These are phyloP conservation scores for Micromussa lordhowensis DNA, from an alignment of 92 coral and sea anemone species.

Conservation along the genomic window DNA sequence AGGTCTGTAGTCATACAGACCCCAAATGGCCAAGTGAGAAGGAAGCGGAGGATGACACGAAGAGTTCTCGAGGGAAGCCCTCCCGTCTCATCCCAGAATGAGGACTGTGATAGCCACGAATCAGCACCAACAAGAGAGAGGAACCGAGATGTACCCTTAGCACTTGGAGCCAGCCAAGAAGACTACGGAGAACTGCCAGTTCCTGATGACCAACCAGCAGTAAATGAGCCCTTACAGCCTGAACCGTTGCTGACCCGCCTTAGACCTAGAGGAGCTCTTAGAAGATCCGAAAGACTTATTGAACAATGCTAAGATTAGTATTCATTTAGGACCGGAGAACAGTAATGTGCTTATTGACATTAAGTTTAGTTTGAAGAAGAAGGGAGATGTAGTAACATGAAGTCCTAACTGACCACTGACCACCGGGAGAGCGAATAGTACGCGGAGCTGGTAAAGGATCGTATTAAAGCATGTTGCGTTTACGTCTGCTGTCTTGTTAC, in stretches of 20 bases:
- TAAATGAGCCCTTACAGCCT: background rate
- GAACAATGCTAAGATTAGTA: slow-evolving; percentile 5
- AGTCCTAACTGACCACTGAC: background rate
- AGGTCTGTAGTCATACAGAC: slow-evolving; percentile 61
- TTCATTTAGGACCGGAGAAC: slow-evolving; percentile 7
- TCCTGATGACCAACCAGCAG: slow-evolving; percentile 2
- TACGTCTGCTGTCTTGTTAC: too few species aligned
- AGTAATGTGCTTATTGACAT: background rate
- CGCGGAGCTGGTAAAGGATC: background rate
- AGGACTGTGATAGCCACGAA: background rate
- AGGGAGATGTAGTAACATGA: background rate
- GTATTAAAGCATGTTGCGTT: too few species aligned
- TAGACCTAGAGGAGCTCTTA: background rate
- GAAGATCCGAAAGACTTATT: background rate
- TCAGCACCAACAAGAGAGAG: background rate
- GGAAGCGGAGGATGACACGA: slow-evolving; percentile 55
- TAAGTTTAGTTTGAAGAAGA: slow-evolving; percentile 5
- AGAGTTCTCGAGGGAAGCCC: background rate
- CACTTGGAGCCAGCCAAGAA: slow-evolving; percentile 19
- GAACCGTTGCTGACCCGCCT: background rate
- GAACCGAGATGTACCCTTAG: background rate
- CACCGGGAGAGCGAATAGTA: background rate
- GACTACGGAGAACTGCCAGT: slow-evolving; percentile 8
- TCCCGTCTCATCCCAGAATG: background rate
- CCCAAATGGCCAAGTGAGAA: slow-evolving; percentile 56